Evolutionary conservation across 2,113 vertebrate genomes (phyloP).

Genomic region (Festucalex cinctus): DNA sequence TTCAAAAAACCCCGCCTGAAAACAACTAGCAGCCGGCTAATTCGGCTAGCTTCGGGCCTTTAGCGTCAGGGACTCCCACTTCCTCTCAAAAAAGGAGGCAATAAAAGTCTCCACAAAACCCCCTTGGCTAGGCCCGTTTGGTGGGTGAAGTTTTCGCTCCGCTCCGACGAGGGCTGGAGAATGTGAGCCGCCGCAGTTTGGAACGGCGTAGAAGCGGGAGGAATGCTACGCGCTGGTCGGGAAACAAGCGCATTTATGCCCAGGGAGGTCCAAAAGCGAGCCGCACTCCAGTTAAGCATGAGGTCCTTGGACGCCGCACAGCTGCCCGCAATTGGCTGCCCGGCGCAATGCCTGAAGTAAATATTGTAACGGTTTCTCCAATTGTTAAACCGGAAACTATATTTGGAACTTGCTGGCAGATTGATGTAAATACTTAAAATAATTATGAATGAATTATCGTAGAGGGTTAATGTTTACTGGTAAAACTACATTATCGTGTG

Average conservation of each 20-base stretch:
- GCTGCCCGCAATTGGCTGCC: conserved; percentile 63
- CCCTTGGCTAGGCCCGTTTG: background rate
- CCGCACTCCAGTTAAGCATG: background rate
- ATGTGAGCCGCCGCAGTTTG: background rate
- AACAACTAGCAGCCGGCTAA: conserved; percentile 2
- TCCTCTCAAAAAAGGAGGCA: background rate
- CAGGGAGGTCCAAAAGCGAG: background rate
- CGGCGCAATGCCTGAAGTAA: conserved; percentile 61
- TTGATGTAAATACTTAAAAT: background rate
- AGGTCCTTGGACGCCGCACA: conserved; percentile 72
- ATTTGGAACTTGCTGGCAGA: background rate
- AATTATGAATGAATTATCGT: background rate
- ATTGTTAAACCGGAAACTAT: background rate
- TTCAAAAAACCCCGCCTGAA: background rate
- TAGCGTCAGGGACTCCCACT: background rate
- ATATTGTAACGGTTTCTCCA: background rate
- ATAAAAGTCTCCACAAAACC: background rate
- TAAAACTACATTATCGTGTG: conserved; percentile 15
- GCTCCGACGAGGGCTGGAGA: background rate
- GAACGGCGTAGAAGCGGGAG: background rate
- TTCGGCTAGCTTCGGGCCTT: conserved; percentile 1
- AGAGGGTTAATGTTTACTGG: background rate
- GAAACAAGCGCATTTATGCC: conserved; percentile 3
- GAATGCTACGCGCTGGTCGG: conserved; percentile 30
- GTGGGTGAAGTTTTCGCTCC: background rate